phyloP scores from a whole-genome alignment of 53 echinoderm and acorn worm genomes.

The Holothuria scabra region DNA sequence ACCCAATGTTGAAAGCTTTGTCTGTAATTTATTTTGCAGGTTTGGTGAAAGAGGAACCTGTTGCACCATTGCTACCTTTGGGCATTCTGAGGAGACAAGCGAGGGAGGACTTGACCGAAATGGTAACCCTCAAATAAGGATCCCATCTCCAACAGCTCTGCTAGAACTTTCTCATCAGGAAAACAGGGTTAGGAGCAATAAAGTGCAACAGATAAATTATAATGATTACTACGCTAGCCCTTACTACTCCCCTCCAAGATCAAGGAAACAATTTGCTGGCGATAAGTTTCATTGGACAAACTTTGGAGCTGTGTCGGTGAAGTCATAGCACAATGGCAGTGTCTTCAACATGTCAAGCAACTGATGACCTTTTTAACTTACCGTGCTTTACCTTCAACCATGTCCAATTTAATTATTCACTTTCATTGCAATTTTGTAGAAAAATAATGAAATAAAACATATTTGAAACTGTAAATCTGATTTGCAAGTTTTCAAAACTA shows the following conservation, averaged over 20 bases:
- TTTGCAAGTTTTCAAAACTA: background rate
- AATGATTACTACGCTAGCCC: background rate
- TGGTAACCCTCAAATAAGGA: background rate
- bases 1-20: too few species aligned
- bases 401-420: constrained; percentile 45
- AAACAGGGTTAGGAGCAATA: background rate
- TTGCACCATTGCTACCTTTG: constrained; percentile 78
- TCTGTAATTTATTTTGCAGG: constrained; percentile 37
- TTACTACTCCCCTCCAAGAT: background rate
- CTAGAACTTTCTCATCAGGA: constrained; percentile 10
- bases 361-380: constrained; percentile 27
- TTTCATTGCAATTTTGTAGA: constrained; percentile 39
- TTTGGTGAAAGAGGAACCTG: constrained; percentile 92
- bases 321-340: constrained; percentile 3
- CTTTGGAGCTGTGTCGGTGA: constrained; percentile 7
- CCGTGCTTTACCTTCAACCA: constrained; percentile 1
- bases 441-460: constrained; percentile 21
- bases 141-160: constrained; percentile 15
- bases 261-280: background rate
- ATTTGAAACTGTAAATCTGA: constrained; percentile 24
- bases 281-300: constrained; percentile 24
- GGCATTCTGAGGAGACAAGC: constrained; percentile 22
- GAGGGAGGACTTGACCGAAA: constrained; percentile 15
- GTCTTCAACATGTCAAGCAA: background rate
- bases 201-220: constrained; percentile 4